Base-by-base conservation (phyloP, 1,140 invertebrate genomes). In the Bombus polaris region DNA sequence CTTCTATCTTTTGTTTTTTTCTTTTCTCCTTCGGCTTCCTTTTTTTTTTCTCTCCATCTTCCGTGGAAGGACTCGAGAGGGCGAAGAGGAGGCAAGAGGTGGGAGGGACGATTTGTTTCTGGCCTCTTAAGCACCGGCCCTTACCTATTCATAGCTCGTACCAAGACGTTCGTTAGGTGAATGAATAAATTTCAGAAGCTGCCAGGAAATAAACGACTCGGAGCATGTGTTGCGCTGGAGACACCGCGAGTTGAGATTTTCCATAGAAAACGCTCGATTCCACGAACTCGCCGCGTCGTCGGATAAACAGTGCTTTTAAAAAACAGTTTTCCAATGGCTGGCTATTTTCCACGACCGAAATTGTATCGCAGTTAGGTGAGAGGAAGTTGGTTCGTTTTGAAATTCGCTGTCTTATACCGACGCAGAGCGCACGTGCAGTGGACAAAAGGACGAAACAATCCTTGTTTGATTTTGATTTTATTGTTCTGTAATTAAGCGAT, bases 141-240 rank as follows among this genome's bases (percentile, higher is more conserved):
- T 89, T 81, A 70, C 59, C 85, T 87, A 84, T 89, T 89, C 88
- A 89, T 73, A 72, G 83, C 68, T 72, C 87, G 83, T 89, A 86
- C 59, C 44, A 72, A 83, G 81, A 47, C 68, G 82, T 76, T 88
- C 72, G 87, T 71, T 86, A 44, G 73, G 44, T 22, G 83, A 57
- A 62, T 86, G 88, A 89, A 88, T 88, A 86, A 88, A 89, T 89
- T 88, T 88, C 59, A 39, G 15, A 32, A 37, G 25, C 18, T 18
- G 37, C 42, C n/a, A n/a, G 22, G 44, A 53, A 53, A 74, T 74
- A 35, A 53, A 74, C 42, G 44, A 13, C 0, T 25, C 39, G 28
- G 42, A 9, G 47, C 47, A 53, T 53, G 47, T 53, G 47, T 53
- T 22, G 47, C 47, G 47, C 47, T 8, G 47, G n/a, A 25, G 1